Conservation (phyloP, 2,888 invertebrate genomes). For the Blastobasis adustella region DNA sequence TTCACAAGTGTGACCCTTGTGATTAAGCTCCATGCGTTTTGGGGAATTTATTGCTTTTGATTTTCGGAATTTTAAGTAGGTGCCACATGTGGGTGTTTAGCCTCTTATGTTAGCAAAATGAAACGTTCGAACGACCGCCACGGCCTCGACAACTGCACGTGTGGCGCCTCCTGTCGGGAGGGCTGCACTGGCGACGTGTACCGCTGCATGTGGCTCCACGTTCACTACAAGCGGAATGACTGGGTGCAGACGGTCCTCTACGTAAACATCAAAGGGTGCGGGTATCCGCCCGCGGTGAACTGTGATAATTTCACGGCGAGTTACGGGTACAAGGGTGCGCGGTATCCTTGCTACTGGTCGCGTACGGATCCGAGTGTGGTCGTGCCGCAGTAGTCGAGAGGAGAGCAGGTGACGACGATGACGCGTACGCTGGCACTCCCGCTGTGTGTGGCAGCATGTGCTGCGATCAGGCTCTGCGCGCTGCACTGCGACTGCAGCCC, state of each 20-base stretch:
- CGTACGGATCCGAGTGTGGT: slow-evolving; percentile 88
- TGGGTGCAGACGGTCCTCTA: slow-evolving; percentile 78
- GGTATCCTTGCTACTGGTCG: slow-evolving; percentile 81
- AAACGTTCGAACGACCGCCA: slow-evolving; percentile 81
- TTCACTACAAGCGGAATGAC: slow-evolving; percentile 72
- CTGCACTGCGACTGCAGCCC: slow-evolving; percentile 91
- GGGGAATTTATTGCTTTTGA: too few relatives aligned
- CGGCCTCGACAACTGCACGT: slow-evolving; percentile 85
- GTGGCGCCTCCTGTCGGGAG: slow-evolving; percentile 87
- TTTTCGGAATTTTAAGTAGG: too few relatives aligned
- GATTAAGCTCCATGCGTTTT: too few relatives aligned
- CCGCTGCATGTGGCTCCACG: slow-evolving; percentile 80
- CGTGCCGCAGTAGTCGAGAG: slow-evolving; percentile 87
- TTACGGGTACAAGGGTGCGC: slow-evolving; percentile 80
- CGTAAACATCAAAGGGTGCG: slow-evolving; percentile 90
- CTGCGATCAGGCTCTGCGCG: slow-evolving; percentile 88
- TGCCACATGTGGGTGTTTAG: too few relatives aligned
- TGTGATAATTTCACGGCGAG: slow-evolving; percentile 84
- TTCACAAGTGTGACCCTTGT: too few relatives aligned
- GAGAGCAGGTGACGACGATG: slow-evolving; percentile 87
- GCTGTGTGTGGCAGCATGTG: slow-evolving; percentile 87
- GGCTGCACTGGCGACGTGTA: slow-evolving; percentile 88
- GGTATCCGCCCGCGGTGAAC: too few relatives aligned
- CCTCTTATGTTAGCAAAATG: too few relatives aligned
- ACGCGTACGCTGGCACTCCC: slow-evolving; percentile 90